Evolutionary conservation across 2,797 vertebrate species (phyloP).

Genomic region (Oreochromis grahami): DNA sequence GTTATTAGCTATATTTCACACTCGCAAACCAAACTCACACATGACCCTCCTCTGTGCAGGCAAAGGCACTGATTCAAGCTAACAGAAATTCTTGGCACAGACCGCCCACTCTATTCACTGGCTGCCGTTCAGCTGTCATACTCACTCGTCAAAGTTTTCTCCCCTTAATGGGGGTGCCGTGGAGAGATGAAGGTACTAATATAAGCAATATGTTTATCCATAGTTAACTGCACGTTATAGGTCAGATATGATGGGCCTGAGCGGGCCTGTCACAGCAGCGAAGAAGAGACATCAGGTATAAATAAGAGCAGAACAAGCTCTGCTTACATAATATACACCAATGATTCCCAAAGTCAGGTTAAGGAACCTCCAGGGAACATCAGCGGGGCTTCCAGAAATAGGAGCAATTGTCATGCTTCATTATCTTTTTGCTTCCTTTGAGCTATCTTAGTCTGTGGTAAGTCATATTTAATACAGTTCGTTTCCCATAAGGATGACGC

Average conservation of each 20-base stretch:
- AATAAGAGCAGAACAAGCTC: constrained; percentile 13
- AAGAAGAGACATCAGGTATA: constrained; percentile 14
- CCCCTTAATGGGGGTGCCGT: background rate
- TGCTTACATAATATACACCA: constrained; percentile 28
- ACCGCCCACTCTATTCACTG: constrained; percentile 56
- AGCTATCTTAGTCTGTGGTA: constrained; percentile 10
- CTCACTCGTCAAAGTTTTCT: constrained; percentile 38
- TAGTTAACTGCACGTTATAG: background rate
- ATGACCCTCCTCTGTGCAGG: constrained; percentile 35
- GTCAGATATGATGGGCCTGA: background rate
- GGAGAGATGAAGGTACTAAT: constrained; percentile 17
- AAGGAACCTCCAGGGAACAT: constrained; percentile 42
- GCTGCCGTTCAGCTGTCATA: constrained; percentile 60
- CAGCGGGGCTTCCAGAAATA: constrained; percentile 38
- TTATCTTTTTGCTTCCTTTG: constrained; percentile 41
- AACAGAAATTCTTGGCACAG: constrained; percentile 63
- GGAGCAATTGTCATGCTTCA: constrained; percentile 52
- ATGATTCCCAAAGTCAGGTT: constrained; percentile 46
- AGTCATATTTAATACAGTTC: constrained; percentile 34
- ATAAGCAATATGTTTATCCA: constrained; percentile 13
- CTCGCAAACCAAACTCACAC: constrained; percentile 19
- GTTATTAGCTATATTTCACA: constrained; percentile 60
- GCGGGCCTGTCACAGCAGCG: background rate
- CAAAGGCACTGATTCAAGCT: constrained; percentile 58
- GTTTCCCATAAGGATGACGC: background rate